phyloP scores from a whole-genome alignment of 2,888 invertebrate species.

The Agonopterix arenella region DNA sequence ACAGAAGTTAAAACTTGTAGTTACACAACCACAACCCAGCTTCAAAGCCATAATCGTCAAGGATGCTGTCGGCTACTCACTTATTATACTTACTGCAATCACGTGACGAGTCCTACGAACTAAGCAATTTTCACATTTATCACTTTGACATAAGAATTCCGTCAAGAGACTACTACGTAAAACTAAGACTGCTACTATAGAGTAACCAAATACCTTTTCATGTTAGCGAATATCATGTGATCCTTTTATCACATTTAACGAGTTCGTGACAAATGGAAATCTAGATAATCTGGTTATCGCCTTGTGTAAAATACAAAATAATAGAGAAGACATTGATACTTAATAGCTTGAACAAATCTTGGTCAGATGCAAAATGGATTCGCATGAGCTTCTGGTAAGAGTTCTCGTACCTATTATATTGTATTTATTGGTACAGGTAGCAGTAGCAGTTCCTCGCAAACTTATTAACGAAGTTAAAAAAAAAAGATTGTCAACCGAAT shows the following conservation, averaged over 20 bases:
- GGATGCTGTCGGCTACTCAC: neutral
- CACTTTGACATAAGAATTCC: too few relatives aligned
- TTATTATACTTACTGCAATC: neutral
- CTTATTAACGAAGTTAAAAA: too few relatives aligned
- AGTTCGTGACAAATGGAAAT: slow-evolving; percentile 56
- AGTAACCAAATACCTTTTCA: neutral
- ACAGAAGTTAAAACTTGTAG: too few relatives aligned
- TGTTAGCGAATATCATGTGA: slow-evolving; percentile 17
- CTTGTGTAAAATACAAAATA: neutral
- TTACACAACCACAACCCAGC: too few relatives aligned
- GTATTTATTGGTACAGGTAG: too few relatives aligned
- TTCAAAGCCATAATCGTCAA: neutral
- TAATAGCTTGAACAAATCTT: neutral
- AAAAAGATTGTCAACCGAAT: too few relatives aligned
- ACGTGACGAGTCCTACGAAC: too few relatives aligned
- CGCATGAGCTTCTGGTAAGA: too few relatives aligned
- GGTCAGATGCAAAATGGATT: too few relatives aligned
- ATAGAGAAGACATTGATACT: slow-evolving; percentile 1
- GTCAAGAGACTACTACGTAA: too few relatives aligned
- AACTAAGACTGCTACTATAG: neutral
- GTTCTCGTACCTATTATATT: too few relatives aligned
- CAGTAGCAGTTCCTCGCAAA: too few relatives aligned
- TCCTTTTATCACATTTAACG: slow-evolving; percentile 48
- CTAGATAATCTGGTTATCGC: slow-evolving; percentile 23
- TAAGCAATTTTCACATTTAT: neutral